phyloP scores from a whole-genome alignment of 2,797 vertebrate species.

The Darevskia mixta region DNA sequence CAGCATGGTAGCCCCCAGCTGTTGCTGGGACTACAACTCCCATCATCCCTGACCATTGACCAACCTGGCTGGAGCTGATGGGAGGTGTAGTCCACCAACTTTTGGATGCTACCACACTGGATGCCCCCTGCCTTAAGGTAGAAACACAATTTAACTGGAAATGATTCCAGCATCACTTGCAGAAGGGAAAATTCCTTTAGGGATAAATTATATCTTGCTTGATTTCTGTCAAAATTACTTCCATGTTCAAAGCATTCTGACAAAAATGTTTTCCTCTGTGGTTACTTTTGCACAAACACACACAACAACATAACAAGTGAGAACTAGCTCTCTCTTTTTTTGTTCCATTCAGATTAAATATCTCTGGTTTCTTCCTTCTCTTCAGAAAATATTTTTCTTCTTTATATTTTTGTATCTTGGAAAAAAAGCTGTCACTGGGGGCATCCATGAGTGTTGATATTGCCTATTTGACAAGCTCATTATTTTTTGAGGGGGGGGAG shows the following conservation, averaged over 20 bases:
- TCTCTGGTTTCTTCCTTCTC: constrained; percentile 67
- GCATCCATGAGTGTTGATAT: constrained; percentile 78
- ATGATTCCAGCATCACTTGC: constrained; percentile 77
- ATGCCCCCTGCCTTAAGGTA: too few species aligned
- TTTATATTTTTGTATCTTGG: constrained; percentile 77
- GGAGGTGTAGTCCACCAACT: too few species aligned
- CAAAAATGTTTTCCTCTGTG: constrained; percentile 74
- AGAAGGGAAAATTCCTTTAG: constrained; percentile 79
- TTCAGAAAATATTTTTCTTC: constrained; percentile 71
- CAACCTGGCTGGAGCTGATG: too few species aligned
- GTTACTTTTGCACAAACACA: constrained; percentile 65
- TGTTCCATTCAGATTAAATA: constrained; percentile 78
- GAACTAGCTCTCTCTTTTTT: constrained; percentile 72
- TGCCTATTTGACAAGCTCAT: constrained; percentile 74
- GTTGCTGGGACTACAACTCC: too few species aligned
- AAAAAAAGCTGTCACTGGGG: constrained; percentile 69
- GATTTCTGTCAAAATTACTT: constrained; percentile 81
- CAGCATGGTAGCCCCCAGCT: too few species aligned
- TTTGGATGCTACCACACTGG: too few species aligned
- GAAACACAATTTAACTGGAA: constrained; percentile 72
- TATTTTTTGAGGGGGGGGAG: constrained; percentile 61
- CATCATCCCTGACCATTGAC: too few species aligned
- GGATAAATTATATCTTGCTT: constrained; percentile 82
- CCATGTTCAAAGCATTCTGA: constrained; percentile 77
- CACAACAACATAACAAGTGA: constrained; percentile 41